Base-by-base conservation (phyloP, 2,888 invertebrate species). In the Rhagium mordax region DNA sequence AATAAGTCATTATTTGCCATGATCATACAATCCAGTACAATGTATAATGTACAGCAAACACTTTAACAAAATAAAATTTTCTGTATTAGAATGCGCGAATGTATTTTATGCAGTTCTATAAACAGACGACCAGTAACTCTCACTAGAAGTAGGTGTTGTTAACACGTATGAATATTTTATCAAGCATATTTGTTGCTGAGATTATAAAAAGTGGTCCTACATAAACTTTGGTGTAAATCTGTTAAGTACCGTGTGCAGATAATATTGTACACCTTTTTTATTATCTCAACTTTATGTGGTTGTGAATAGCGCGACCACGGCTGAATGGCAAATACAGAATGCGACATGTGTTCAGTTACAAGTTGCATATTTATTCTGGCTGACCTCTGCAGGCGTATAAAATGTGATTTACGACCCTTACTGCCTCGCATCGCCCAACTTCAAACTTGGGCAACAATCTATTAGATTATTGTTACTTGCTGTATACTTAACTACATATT, bases 301-400 rank as follows among this genome's bases (percentile, higher is more conserved):
- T 41, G 51, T 65, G 65, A 65, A 65, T 65, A 65, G 53, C 65
- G 33, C 33, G 65, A 51, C 64, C 69, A 65, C 69, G 62, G 65
- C 68, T 55, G 57, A 69, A 69, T 41, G 65, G 57, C 69, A 73
- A 60, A 70, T 70, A 73, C 73, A 70, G 62, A 65, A 65, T 70
- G 66, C 65, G 73, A 73, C 73, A 73, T 73, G 70, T 73, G 73
- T 73, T 73, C 70, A 33, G 65, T 66, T 73, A 73, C 70, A 70
- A 73, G 70, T 70, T 73, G 70, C 70, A 73, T 73, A 73, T 73
- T 70, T 73, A 73, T 73, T 73, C 67, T 68, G 68, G 65, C 51
- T 74, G 74, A 76, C 76, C 76, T 76, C 70, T 72, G 72, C 71
- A 65, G 72, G 60, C 73, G 70, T 73, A 73, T 74, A 75, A 77